phyloP scores from a whole-genome alignment of 2,113 vertebrate species.

The Rhynchopsitta pachyrhyncha region DNA sequence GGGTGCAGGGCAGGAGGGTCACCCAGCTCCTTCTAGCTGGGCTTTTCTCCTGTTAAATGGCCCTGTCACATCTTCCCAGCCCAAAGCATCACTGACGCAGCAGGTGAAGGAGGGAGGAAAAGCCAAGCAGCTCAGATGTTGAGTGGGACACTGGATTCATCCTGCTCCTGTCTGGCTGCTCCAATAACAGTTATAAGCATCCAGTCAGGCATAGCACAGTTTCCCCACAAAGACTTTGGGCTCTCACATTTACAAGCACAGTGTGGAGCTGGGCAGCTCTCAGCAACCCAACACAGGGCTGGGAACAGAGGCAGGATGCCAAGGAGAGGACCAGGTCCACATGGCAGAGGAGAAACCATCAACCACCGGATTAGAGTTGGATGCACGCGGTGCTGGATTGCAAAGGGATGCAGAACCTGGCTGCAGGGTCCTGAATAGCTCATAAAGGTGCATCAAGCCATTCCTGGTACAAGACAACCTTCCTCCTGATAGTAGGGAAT shows the following conservation, averaged over 20 bases:
- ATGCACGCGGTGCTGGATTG: background rate
- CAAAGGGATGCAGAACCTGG: background rate
- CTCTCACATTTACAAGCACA: fast-evolving
- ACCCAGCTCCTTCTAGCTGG: background rate
- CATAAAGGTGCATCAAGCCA: fast-evolving
- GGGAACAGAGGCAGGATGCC: fast-evolving
- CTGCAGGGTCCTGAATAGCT: background rate
- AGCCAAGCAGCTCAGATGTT: background rate
- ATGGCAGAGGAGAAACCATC: background rate
- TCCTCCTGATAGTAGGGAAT: fast-evolving
- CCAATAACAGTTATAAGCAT: background rate
- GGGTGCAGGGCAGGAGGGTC: background rate
- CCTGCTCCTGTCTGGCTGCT: background rate
- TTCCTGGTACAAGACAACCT: background rate
- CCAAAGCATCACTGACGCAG: background rate
- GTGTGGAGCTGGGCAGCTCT: background rate
- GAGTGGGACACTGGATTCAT: fast-evolving
- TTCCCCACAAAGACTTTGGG: background rate
- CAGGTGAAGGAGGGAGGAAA: background rate
- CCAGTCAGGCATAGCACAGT: background rate
- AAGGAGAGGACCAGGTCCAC: background rate
- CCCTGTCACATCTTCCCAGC: background rate
- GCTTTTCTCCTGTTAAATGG: background rate
- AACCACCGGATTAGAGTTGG: background rate
- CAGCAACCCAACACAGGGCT: fast-evolving